Base-by-base conservation (phyloP, 2,113 vertebrate genomes). In the Naja naja region DNA sequence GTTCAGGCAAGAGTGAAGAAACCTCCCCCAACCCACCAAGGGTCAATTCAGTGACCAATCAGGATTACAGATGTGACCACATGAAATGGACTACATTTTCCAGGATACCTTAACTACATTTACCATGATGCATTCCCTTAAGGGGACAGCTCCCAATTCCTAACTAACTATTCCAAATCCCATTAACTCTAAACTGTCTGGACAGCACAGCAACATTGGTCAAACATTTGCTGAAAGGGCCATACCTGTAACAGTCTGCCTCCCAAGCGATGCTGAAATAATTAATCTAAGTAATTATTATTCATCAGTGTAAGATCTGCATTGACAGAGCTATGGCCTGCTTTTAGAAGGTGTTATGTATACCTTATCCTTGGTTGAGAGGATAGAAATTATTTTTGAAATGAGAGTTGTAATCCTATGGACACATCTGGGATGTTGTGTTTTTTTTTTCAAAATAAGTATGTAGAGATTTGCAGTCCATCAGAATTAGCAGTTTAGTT, bases 401-500 rank as follows among this genome's bases (percentile, higher is more conserved):
- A 89, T 91, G 34, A 88, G 90, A 0, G 0, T 64, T 92, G 23
- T 94, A 89, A 58, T 56, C 34, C 22, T 43, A 56, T 5, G 20
- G n/a, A 89, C 34, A 56, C 16, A 58, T 9, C 7, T 89, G 53
- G 30, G 30, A 18, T 3, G 47, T 49, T 49, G 47, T 55, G n/a
- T 10, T 2, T 25, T 22, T 39, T 43, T 5, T 10, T 39, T 56
- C 3, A 23, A 34, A 56, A 22, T 87, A 87, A 53, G 27, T 16
- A n/a, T 87, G 14, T 30, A 52, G 5, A 56, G 54, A 20, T 18
- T 55, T 55, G 54, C 23, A 92, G 92, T 94, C 92, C 30, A 93
- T 89, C 89, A 94, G 92, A 95, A 91, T 93, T 95, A 96, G 93
- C 74, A 90, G 25, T n/a, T 87, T 39, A 43, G 58, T 9, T 60